A percentile compares a stretch with the other conserved stretches of the same genome.
These are phyloP conservation scores for Coryphaenoides rupestris DNA, from an alignment of 2,113 vertebrate genomes.

Conservation along the genomic window DNA sequence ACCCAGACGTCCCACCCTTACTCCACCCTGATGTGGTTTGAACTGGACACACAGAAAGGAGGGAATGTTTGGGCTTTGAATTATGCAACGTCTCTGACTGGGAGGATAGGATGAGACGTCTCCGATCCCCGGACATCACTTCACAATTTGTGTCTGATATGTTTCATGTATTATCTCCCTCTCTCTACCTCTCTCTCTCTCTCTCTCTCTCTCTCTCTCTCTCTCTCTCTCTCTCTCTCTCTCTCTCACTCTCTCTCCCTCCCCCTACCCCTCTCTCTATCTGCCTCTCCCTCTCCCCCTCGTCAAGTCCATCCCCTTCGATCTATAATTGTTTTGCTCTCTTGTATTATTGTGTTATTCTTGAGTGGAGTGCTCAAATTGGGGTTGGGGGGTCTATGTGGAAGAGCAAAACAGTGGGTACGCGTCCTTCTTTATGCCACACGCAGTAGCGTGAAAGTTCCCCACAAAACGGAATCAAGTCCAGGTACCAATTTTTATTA, in stretches of 20 bases:
- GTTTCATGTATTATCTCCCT: conserved; percentile 26
- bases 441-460: no score
- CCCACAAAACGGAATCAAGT: no score
- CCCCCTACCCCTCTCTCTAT: no score
- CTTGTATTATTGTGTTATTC: conserved; percentile 45
- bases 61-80: conserved; percentile 68
- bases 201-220: background rate
- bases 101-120: conserved; percentile 66
- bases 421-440: no score
- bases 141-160: conserved; percentile 41
- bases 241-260: conserved; percentile 12
- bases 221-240: background rate
- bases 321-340: conserved; percentile 27
- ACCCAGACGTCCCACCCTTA: no score
- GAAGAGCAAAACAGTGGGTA: conserved; percentile 46
- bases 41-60: conserved; percentile 57
- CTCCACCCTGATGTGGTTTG: conserved; percentile 65
- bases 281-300: no score
- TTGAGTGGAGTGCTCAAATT: conserved; percentile 65
- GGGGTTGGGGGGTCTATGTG: conserved; percentile 46
- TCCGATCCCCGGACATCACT: conserved; percentile 54
- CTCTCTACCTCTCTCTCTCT: conserved; percentile 1
- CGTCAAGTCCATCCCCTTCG: no score
- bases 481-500: no score
- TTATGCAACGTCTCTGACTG: conserved; percentile 65